phyloP scores from a whole-genome alignment of 1,140 invertebrate species.

The Drosophila takahashii region DNA sequence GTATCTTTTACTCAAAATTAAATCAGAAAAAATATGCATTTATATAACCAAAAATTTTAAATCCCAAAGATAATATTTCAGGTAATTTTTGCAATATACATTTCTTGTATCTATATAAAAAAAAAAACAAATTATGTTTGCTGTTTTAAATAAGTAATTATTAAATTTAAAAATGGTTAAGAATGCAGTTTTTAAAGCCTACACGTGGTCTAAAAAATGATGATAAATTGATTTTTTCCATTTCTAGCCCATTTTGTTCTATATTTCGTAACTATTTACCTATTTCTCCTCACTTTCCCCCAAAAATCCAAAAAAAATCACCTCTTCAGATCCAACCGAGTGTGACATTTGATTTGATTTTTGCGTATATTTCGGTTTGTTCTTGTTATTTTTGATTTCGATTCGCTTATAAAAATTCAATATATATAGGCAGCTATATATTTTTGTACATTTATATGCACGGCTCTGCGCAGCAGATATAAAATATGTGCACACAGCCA shows the following conservation, averaged over 20 bases:
- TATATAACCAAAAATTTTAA: background rate
- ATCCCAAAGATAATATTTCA: background rate
- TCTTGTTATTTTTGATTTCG: slow-evolving; percentile 43
- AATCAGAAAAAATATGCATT: too few relatives aligned
- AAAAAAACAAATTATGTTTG: too few relatives aligned
- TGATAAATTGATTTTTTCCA: too few relatives aligned
- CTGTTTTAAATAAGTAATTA: too few relatives aligned
- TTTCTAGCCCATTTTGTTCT: background rate
- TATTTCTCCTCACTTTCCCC: background rate
- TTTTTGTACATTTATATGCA: slow-evolving; percentile 9
- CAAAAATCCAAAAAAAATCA: background rate
- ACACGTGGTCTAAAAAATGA: too few relatives aligned
- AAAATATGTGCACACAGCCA: slow-evolving; percentile 28
- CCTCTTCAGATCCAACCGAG: slow-evolving; percentile 28
- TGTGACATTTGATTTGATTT: slow-evolving; percentile 54
- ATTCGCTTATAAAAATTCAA: slow-evolving; percentile 31
- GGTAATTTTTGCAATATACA: too few relatives aligned
- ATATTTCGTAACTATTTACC: slow-evolving; percentile 1
- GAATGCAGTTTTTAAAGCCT: too few relatives aligned
- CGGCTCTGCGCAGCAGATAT: slow-evolving; percentile 28
- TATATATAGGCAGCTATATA: slow-evolving; percentile 5
- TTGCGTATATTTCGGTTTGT: slow-evolving; percentile 21
- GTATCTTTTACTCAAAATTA: background rate
- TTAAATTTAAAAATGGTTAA: too few relatives aligned
- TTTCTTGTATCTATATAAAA: too few relatives aligned